These are phyloP conservation scores for Aegithalos caudatus DNA, from an alignment of 2,113 vertebrate genomes.

Conservation along the genomic window DNA sequence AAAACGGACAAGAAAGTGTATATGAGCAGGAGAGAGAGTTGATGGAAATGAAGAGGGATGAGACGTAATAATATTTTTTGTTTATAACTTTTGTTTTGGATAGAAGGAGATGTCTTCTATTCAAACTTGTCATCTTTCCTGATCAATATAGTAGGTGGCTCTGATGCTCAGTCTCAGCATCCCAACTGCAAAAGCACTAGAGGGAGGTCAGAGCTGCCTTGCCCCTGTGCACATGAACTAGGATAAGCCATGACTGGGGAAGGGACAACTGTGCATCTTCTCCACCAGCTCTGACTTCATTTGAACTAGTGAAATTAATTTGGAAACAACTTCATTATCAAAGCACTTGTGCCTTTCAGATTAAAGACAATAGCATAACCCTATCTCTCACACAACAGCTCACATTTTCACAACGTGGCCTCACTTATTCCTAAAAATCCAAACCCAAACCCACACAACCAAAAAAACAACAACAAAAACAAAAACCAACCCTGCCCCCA, in stretches of 20 bases:
- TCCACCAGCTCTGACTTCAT: neutral
- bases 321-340: neutral
- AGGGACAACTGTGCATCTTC: neutral
- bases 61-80: neutral
- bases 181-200: neutral
- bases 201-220: neutral
- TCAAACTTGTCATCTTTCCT: neutral
- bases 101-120: neutral
- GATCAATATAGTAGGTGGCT: neutral
- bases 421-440: neutral
- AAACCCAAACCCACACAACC: neutral
- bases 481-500: rapidly evolving
- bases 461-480: neutral
- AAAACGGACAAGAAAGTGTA: neutral
- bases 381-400: neutral
- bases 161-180: neutral
- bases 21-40: neutral
- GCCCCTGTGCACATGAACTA: neutral
- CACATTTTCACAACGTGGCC: neutral
- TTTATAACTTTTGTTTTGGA: neutral
- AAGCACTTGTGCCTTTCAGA: neutral
- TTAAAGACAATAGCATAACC: neutral
- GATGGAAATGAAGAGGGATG: neutral
- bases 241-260: neutral
- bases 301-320: neutral